Evolutionary conservation across 2,797 vertebrate genomes (phyloP), one percentile per base, ranked within the genome.

Genomic region (Crenuchus spilurus): DNA sequence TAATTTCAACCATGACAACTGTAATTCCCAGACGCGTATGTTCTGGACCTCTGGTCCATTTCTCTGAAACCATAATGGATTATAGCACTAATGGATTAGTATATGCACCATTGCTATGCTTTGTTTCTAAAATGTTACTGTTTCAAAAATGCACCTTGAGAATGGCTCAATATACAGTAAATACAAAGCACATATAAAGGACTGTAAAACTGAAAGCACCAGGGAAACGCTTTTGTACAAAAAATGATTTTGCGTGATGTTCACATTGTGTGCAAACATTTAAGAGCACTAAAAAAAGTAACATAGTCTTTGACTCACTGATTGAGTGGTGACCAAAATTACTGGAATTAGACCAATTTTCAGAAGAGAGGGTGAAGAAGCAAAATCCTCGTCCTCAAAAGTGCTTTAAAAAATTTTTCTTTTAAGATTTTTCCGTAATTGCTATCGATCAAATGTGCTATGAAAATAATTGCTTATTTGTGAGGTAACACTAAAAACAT

Each of bases 391-490:
- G 55, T 82, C 88, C 92, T 90, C 87, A 94, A 87, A 96, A 95
- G 92, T 95, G 94, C 93, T 95, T 89, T 84, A 86, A 58, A 54
- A 94, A 94, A 94, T 75, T 89, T 76, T 89, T 88, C 89, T 84
- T 89, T 81, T 84, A 77, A 76, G 64, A 93, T 92, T 82, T 86
- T 88, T 86, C 88, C 76, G 90, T 80, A 84, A 90, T 84, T 88
- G 80, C 83, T 86, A 85, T 76, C 72, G 83, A 84, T 72, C n/a
- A 22, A 60, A 16, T 85, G 84, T 87, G 87, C 91, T 72, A 74
- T 82, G 82, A 90, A 88, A 88, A 77, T 75, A 89, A 81, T 70
- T 84, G 81, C 73, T 80, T 85, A 72, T 76, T 67, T 58, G 70
- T 71, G 67, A 85, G 54, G 77, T 79, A 78, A 84, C 35, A 78